phyloP scores from a whole-genome alignment of 2,113 vertebrate genomes.

The Bubo blakistoni region DNA sequence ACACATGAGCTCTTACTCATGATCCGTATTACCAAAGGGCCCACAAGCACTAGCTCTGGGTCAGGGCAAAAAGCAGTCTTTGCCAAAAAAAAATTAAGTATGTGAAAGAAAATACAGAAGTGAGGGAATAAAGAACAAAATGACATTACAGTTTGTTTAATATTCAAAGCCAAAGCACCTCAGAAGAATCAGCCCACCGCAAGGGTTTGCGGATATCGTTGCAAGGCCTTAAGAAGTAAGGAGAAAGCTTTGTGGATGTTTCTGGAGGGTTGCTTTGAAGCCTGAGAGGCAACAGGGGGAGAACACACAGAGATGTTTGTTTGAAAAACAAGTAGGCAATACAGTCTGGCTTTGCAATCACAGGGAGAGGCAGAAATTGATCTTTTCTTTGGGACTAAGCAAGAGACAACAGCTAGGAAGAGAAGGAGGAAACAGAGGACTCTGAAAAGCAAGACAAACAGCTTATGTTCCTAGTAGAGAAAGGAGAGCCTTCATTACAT shows the following conservation, averaged over 20 bases:
- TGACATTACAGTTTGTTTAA: not conserved
- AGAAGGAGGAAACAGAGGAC: not conserved
- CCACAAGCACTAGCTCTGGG: not conserved
- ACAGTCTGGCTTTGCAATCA: not conserved
- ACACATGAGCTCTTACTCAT: not conserved
- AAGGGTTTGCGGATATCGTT: accelerated
- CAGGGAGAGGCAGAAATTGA: not conserved
- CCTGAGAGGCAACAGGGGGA: not conserved
- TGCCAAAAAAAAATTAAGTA: not conserved
- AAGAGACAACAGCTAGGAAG: not conserved
- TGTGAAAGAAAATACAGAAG: not conserved
- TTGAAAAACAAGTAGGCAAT: not conserved
- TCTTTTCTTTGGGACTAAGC: not conserved
- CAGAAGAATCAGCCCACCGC: not conserved
- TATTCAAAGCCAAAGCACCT: conserved; percentile 10
- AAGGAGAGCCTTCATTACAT: not conserved
- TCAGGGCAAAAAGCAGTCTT: not conserved
- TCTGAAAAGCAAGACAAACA: not conserved
- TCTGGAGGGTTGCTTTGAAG: not conserved
- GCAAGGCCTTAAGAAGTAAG: not conserved
- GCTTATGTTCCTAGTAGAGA: not conserved
- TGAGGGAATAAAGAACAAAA: not conserved
- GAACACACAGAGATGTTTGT: not conserved
- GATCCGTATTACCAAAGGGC: not conserved
- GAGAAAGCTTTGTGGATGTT: not conserved